Conservation (phyloP, 2,888 invertebrate genomes). For the Muschampia plurimacula region DNA sequence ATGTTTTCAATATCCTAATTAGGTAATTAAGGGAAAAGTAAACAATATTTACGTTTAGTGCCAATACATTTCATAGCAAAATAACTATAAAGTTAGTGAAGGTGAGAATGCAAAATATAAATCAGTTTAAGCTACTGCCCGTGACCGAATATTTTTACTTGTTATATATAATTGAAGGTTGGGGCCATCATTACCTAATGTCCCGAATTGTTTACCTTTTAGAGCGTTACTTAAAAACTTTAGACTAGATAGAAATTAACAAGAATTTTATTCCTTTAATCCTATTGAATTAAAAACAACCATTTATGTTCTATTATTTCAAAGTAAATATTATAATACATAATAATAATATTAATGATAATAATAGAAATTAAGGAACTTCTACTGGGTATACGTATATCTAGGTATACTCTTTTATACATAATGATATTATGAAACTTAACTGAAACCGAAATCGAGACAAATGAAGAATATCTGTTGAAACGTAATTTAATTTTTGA, state of each 20-base stretch:
- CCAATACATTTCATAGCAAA: background rate
- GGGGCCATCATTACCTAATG: conserved; percentile 21
- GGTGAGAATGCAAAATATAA: conserved; percentile 50
- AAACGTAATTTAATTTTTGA: background rate
- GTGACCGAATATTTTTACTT: conserved; percentile 54
- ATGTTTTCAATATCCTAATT: too few relatives aligned
- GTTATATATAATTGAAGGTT: conserved; percentile 49
- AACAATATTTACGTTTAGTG: too few relatives aligned
- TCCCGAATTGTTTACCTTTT: conserved; percentile 3
- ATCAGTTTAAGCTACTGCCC: conserved; percentile 54
- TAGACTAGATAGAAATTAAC: background rate
- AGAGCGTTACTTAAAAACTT: background rate
- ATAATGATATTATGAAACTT: background rate
- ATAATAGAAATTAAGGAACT: too few relatives aligned
- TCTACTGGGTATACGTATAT: too few relatives aligned
- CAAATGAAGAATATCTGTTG: background rate
- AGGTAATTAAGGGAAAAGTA: too few relatives aligned
- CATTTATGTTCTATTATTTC: too few relatives aligned
- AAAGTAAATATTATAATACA: too few relatives aligned
- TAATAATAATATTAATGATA: too few relatives aligned
- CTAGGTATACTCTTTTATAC: too few relatives aligned
- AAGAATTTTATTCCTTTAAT: background rate
- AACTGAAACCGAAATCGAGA: background rate
- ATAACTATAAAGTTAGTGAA: conserved; percentile 54
- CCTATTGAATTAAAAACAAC: too few relatives aligned